Conservation (phyloP, 2,888 invertebrate species). For the Aromia moschata region DNA sequence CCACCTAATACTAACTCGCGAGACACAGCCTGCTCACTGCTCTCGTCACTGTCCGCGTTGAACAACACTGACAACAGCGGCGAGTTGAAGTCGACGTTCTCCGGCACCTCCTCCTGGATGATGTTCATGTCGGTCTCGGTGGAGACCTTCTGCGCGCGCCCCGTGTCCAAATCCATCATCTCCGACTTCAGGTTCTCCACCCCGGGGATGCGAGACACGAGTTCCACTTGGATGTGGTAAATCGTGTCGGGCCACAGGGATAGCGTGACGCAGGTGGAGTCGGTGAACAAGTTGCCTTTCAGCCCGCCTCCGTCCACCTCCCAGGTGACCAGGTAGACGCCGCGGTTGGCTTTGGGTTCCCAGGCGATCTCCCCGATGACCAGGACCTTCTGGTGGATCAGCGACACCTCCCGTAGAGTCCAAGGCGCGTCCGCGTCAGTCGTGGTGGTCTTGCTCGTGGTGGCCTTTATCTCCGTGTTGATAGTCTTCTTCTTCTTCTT, state of each 20-base stretch:
- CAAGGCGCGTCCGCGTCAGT: constrained; percentile 68
- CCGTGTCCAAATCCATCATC: constrained; percentile 73
- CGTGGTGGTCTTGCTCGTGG: constrained; percentile 65
- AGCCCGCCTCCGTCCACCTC: constrained; percentile 84
- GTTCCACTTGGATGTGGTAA: constrained; percentile 82
- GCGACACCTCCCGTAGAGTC: constrained; percentile 73
- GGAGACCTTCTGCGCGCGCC: constrained; percentile 71
- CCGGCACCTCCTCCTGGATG: constrained; percentile 62
- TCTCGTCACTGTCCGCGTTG: constrained; percentile 71
- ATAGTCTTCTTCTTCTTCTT: constrained; percentile 62
- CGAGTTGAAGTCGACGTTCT: constrained; percentile 64
- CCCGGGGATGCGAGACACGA: constrained; percentile 70
- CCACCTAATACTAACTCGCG: constrained; percentile 70
- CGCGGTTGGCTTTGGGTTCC: constrained; percentile 73
- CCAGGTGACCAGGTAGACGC: constrained; percentile 83
- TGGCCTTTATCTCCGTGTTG: constrained; percentile 64
- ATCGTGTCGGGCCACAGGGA: constrained; percentile 84
- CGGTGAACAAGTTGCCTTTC: constrained; percentile 83
- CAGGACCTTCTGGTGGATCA: constrained; percentile 77
- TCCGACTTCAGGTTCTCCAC: constrained; percentile 72
- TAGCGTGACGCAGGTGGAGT: constrained; percentile 80
- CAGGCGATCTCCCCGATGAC: constrained; percentile 79
- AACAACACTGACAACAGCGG: constrained; percentile 70
- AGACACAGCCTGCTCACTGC: constrained; percentile 66
- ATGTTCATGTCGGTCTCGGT: constrained; percentile 70